phyloP scores from a whole-genome alignment of 2,888 invertebrate species.

The Melanotus villosus region DNA sequence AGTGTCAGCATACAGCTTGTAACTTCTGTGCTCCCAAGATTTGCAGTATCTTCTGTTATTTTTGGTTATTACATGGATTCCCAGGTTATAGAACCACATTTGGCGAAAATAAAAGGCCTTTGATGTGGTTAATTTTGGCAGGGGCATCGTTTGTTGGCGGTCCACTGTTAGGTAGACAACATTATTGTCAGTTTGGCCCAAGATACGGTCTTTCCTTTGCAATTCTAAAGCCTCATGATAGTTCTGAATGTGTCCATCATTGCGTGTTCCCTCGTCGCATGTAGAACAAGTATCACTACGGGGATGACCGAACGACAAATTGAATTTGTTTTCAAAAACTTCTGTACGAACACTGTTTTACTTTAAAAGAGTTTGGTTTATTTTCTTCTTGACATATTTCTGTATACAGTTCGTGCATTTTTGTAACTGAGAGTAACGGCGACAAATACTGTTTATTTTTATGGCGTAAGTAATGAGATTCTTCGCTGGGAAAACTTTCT shows the following conservation, averaged over 20 bases:
- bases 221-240: conserved; percentile 11
- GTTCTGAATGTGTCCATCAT: conserved; percentile 12
- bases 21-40: conserved; percentile 53
- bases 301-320: conserved; percentile 26
- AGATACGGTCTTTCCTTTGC: not conserved
- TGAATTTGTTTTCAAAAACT: conserved; percentile 22
- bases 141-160: conserved; percentile 51
- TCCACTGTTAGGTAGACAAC: conserved; percentile 48
- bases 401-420: conserved; percentile 16
- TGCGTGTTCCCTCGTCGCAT: conserved; percentile 7
- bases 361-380: not conserved
- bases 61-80: conserved; percentile 32
- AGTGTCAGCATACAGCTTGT: conserved; percentile 45
- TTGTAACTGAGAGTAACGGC: conserved; percentile 9
- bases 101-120: conserved; percentile 52
- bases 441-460: conserved; percentile 31
- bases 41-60: conserved; percentile 51
- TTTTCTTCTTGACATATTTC: conserved; percentile 10
- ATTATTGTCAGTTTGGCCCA: not conserved
- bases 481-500: conserved; percentile 13
- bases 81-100: conserved; percentile 52
- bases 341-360: conserved; percentile 7
- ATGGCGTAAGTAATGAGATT: not conserved
- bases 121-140: conserved; percentile 46
- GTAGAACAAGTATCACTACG: conserved; percentile 28